These are phyloP conservation scores for Oxyscelio sp. DNA, from an alignment of 2,888 invertebrate species.

Conservation along the genomic window DNA sequence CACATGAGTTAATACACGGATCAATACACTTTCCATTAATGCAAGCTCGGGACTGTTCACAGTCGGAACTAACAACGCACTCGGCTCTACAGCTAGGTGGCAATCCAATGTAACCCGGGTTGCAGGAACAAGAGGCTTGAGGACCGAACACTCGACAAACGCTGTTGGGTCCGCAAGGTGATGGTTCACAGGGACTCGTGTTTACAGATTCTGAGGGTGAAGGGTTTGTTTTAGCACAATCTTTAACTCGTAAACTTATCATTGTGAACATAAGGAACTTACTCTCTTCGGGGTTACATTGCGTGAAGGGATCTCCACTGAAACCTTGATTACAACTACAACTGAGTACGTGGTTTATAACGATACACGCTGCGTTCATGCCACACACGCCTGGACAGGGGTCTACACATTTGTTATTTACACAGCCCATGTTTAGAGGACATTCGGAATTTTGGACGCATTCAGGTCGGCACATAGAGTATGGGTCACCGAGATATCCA, in stretches of 20 bases:
- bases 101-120: slow-evolving; percentile 89
- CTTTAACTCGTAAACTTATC: no score
- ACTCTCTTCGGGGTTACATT: slow-evolving; percentile 83
- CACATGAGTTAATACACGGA: slow-evolving; percentile 90
- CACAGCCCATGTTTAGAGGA: slow-evolving; percentile 92
- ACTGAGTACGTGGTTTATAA: slow-evolving; percentile 92
- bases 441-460: slow-evolving; percentile 95
- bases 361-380: slow-evolving; percentile 92
- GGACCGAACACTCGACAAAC: slow-evolving; percentile 88
- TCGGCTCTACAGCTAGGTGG: slow-evolving; percentile 89
- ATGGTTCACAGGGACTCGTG: slow-evolving; percentile 87
- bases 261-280: slow-evolving; percentile 53
- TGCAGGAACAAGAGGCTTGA: slow-evolving; percentile 89
- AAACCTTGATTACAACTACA: slow-evolving; percentile 90
- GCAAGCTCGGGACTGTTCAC: slow-evolving; percentile 90
- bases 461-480: slow-evolving; percentile 93
- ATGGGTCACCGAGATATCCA: slow-evolving; percentile 88
- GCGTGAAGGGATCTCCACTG: slow-evolving; percentile 90
- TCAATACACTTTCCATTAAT: slow-evolving; percentile 90
- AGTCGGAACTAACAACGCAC: slow-evolving; percentile 90
- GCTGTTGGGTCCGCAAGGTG: slow-evolving; percentile 89
- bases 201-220: slow-evolving; percentile 33
- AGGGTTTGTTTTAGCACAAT: neutral
- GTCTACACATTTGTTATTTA: slow-evolving; percentile 94
- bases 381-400: slow-evolving; percentile 95